A percentile compares a stretch with the other conserved stretches of the same genome.
phyloP scores from a whole-genome alignment of 2,797 vertebrate species.

The Chrysocyon brachyurus region DNA sequence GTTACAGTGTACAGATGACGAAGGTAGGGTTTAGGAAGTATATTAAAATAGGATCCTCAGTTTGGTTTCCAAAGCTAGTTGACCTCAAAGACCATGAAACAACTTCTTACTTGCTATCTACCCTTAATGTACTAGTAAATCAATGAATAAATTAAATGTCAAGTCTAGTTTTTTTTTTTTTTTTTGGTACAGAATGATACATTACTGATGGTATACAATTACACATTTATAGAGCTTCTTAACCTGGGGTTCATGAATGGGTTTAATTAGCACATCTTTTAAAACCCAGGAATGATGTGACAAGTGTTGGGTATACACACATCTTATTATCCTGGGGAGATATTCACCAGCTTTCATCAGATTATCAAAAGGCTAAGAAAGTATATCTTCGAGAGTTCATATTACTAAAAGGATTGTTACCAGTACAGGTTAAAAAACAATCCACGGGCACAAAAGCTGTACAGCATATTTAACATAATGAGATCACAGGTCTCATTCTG shows the following conservation, averaged over 20 bases:
- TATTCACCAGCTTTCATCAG: background rate
- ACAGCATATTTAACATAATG: background rate
- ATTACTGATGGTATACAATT: background rate
- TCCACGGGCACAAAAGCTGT: background rate
- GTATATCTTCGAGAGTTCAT: background rate
- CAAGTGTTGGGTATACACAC: background rate
- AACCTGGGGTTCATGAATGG: background rate
- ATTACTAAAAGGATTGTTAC: background rate
- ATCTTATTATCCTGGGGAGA: background rate
- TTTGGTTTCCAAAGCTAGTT: background rate
- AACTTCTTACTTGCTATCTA: slow-evolving; percentile 23
- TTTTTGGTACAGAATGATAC: background rate
- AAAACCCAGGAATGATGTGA: background rate
- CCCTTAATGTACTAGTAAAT: slow-evolving; percentile 5
- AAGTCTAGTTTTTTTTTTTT: background rate
- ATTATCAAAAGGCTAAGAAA: background rate
- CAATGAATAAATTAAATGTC: slow-evolving; percentile 19
- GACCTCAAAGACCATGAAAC: background rate
- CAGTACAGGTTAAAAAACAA: background rate
- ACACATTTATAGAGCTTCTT: background rate
- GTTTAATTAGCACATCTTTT: background rate
- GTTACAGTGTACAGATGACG: background rate
- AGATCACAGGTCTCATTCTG: background rate
- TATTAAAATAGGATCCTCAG: background rate
- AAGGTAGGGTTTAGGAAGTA: background rate